These are phyloP conservation scores for Petrosia ficiformis DNA, from an alignment of 37 sponge, comb jelly and placozoan species.

Conservation along the genomic window DNA sequence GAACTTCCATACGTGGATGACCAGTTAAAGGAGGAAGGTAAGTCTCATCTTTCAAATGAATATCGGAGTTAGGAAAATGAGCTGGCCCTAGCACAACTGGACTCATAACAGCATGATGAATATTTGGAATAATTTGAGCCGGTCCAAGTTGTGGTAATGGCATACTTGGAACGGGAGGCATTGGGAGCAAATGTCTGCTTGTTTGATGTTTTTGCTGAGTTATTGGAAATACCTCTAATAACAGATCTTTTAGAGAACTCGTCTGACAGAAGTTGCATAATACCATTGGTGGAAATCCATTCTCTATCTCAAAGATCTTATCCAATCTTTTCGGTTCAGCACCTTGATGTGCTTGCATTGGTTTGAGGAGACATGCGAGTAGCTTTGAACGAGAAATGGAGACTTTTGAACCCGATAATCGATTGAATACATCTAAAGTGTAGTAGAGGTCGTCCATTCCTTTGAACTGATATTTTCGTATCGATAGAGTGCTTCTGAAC, in stretches of 20 bases:
- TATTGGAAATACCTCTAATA: too few species aligned
- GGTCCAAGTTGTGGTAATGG: not conserved
- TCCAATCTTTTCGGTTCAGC: not conserved
- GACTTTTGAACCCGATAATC: not conserved
- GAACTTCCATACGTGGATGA: not conserved
- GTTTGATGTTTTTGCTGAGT: too few species aligned
- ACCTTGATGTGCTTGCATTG: not conserved
- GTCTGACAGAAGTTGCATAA: not conserved
- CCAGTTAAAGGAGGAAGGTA: not conserved
- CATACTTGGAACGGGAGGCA: too few species aligned
- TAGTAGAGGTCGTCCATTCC: not conserved
- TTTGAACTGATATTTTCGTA: not conserved
- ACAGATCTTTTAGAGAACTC: too few species aligned
- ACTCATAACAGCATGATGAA: not conserved
- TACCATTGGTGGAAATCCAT: not conserved
- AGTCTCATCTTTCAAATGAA: not conserved
- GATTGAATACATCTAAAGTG: not conserved
- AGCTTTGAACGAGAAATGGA: not conserved
- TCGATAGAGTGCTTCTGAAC: not conserved
- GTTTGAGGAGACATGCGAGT: not conserved
- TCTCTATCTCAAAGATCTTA: not conserved
- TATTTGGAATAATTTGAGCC: not conserved
- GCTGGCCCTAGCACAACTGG: not conserved
- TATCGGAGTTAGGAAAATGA: not conserved
- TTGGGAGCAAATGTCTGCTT: too few species aligned